Evolutionary conservation across 2,888 invertebrate species (phyloP), one percentile per base, ranked within the genome.

Genomic region (Helicoverpa assulta): DNA sequence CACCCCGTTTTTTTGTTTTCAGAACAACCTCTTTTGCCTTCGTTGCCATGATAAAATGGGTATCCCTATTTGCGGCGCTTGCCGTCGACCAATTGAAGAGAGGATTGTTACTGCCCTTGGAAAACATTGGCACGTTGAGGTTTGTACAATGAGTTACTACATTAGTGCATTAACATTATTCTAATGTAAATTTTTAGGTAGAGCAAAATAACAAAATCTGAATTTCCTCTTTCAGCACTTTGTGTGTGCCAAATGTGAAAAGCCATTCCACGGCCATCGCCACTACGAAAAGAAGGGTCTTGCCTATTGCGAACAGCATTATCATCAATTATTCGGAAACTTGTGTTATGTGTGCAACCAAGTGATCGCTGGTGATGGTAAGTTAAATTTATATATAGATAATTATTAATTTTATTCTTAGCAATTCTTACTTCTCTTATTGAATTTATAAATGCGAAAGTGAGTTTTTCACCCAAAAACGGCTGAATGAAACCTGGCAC

Each of bases 21-120:
- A 98, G 98, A 98, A 99, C 90, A 99, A 99, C 88, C 95, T 99
- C 66, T 99, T 99, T 94, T 99, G 99, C 90, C 96, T 99, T 80
- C 97, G 99, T 65, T 99, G 99, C 90, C 99, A 99, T 90, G 99
- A 99, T 93, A 99, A 99, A 96, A 99, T 99, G 99, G 99, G 99
- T 37, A 99, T 99, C 79, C 99, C 99, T n/a, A 99, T 99, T 85
- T 99, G 99, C 93, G 99, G 99, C 40, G 99, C 99, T 62, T 99
- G 99, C 92, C 98, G 99, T 62, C 97, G 99, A 37, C 99, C 99
- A 0, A 99, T 99, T 82, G 99, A 99, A 93, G 99, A 99, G 92
- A 96, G 99, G 72, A 99, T 99, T 37, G 99, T 99, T 12, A 99
- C 99, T 43, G 99, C 99, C 14, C 96, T 99, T 37, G 99, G 99